Conservation (phyloP, 2,797 vertebrate species). For the Dendrocincla fuliginosa region DNA sequence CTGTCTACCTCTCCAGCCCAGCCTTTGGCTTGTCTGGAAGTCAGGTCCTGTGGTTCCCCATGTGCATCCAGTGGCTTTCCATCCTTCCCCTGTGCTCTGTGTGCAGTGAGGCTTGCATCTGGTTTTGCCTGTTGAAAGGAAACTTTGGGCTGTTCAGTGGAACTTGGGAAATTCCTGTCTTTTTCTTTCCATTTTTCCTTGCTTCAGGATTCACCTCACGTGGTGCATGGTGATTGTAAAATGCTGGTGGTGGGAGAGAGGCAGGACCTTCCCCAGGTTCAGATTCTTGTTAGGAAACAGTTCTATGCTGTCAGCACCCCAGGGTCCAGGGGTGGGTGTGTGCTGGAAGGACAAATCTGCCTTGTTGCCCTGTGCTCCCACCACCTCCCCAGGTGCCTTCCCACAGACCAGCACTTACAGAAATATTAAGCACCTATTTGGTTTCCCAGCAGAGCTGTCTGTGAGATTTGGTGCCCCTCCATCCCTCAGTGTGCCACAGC, state of each 20-base stretch:
- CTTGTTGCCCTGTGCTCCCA: background rate
- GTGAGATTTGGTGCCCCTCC: rapidly evolving
- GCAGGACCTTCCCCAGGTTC: background rate
- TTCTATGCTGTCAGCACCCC: background rate
- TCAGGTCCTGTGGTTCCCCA: background rate
- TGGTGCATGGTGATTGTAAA: background rate
- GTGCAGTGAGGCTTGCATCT: background rate
- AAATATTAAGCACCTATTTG: background rate
- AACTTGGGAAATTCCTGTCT: background rate
- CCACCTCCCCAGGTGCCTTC: background rate
- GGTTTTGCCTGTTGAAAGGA: background rate
- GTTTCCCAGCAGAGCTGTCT: background rate
- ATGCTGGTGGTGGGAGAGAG: background rate
- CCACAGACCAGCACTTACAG: background rate
- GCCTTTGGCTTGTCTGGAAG: background rate
- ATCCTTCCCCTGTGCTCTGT: background rate
- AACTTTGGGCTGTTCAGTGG: background rate
- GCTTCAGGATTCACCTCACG: background rate
- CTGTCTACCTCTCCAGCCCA: background rate
- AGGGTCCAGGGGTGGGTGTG: background rate
- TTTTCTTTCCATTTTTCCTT: background rate
- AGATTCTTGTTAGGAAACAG: rapidly evolving
- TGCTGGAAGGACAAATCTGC: background rate
- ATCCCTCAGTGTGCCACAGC: rapidly evolving
- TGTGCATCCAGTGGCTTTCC: background rate